Conservation (phyloP, 1,140 invertebrate genomes). For the Ceratoteleas bidentatus region DNA sequence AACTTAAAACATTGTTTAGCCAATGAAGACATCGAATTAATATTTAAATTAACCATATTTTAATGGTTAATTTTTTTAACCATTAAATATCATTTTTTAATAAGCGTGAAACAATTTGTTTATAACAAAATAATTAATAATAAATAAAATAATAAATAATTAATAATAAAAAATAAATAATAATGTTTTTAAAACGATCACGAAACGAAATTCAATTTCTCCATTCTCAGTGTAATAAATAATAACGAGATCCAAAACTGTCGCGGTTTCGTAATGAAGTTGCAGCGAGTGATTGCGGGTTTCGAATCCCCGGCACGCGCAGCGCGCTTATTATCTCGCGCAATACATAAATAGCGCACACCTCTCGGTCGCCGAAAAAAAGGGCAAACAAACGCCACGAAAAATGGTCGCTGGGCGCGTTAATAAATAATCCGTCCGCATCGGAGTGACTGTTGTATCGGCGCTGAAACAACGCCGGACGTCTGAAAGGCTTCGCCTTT, state of each 20-base stretch:
- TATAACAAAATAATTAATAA: too few species aligned
- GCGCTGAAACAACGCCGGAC: conserved; percentile 18
- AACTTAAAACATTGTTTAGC: too few species aligned
- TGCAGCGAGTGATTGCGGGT: conserved; percentile 37
- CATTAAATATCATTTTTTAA: too few species aligned
- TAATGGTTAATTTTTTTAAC: too few species aligned
- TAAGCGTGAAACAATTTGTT: too few species aligned
- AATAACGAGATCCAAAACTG: neutral
- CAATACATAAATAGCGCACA: conserved; percentile 31
- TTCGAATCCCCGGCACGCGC: conserved; percentile 45
- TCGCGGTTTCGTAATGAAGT: conserved; percentile 38
- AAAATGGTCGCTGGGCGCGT: conserved; percentile 38
- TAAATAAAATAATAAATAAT: too few species aligned
- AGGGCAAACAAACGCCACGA: conserved; percentile 38
- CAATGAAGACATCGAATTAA: too few species aligned
- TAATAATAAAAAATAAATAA: too few species aligned
- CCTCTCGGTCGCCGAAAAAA: conserved; percentile 25
- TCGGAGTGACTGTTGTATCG: conserved; percentile 46
- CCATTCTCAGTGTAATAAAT: too few species aligned
- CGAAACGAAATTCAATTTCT: too few species aligned
- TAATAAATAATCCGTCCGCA: conserved; percentile 55
- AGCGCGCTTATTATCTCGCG: conserved; percentile 43
- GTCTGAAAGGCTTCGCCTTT: conserved; percentile 43
- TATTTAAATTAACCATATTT: too few species aligned
- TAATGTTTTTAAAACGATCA: too few species aligned